These are phyloP conservation scores for Branchellion lobata DNA, from an alignment of 2,888 invertebrate species.

Conservation along the genomic window DNA sequence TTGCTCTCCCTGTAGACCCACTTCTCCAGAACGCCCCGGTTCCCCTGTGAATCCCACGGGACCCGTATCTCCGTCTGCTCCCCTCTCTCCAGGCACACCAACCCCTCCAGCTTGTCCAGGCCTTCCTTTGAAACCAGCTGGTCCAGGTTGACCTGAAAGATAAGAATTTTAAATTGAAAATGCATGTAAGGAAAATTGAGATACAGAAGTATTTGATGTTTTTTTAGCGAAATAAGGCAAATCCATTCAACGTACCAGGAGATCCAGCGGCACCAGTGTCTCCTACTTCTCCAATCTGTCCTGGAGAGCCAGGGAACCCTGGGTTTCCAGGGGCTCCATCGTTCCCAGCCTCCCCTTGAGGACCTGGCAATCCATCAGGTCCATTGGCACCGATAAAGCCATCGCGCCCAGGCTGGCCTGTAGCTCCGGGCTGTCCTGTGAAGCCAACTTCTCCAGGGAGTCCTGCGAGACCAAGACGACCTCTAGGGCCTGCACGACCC, in stretches of 20 bases:
- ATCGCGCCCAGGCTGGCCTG: background rate
- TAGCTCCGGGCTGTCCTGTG: background rate
- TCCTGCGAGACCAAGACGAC: constrained; percentile 39
- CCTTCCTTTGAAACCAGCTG: background rate
- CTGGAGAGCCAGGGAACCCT: constrained; percentile 39
- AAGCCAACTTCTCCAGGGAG: constrained; percentile 30
- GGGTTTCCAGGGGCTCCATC: constrained; percentile 29
- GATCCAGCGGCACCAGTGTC: background rate
- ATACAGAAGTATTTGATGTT: too few relatives aligned
- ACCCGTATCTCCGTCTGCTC: background rate
- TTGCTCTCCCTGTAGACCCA: constrained; percentile 45
- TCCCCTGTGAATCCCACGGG: background rate
- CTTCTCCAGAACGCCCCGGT: constrained; percentile 34
- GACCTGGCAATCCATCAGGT: constrained; percentile 37
- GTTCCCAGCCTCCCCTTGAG: constrained; percentile 38
- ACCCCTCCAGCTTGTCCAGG: background rate
- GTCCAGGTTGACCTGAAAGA: too few relatives aligned
- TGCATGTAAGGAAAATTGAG: too few relatives aligned
- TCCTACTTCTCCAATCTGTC: background rate
- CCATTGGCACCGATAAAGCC: background rate
- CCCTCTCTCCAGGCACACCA: constrained; percentile 47
- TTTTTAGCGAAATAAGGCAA: too few relatives aligned
- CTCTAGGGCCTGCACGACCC: constrained; percentile 33
- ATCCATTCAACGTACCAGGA: background rate
- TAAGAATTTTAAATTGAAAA: too few relatives aligned